Evolutionary conservation across 1,140 invertebrate species (phyloP), one percentile per base, ranked within the genome.

Genomic region (Halotydeus destructor): DNA sequence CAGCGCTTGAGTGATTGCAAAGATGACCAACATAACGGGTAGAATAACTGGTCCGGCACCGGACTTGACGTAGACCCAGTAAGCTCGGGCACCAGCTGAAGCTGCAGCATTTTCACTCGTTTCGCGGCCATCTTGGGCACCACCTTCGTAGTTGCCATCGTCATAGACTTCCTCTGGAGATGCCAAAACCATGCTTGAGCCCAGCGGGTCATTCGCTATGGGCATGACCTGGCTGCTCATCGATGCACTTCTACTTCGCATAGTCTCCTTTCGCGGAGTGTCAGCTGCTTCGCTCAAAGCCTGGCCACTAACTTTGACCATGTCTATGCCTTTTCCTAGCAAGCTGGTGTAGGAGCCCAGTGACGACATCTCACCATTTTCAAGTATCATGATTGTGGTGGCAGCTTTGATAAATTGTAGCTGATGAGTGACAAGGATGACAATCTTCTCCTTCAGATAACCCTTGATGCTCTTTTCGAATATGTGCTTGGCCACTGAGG

Each of bases 321-420:
- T 35, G 38, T 52, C 50, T 1, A 49, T 38, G 6, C 51, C 51
- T 4, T 40, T 14, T 19, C 43, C 42, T 5, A 39, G 38, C 23
- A 53, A 27, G 16, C 52, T 25, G 3, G 46, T 19, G 25, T 49
- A 53, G n/a, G 36, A 32, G 3, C 52, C 52, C 12, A 45, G 37
- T 14, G 43, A 47, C 11, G 44, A 12, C 23, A 28, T 36, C 12
- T 28, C 8, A 12, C 50, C 52, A 42, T 78, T 69, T 53, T 77
- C 72, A 47, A 85, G 56, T 3, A 81, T 70, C 28, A 83, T 57
- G 48, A 86, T 80, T 48, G 72, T 66, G 55, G 78, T 69, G 0
- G 75, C 78, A 16, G 69, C 66, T 52, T 72, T 69, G 14, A 86
- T 62, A 55, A 51, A 55, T 42, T 64, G 60, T 4, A 62, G 45